Conservation (phyloP, 2,797 vertebrate genomes). For the Pseudotriccus pelzelni region DNA sequence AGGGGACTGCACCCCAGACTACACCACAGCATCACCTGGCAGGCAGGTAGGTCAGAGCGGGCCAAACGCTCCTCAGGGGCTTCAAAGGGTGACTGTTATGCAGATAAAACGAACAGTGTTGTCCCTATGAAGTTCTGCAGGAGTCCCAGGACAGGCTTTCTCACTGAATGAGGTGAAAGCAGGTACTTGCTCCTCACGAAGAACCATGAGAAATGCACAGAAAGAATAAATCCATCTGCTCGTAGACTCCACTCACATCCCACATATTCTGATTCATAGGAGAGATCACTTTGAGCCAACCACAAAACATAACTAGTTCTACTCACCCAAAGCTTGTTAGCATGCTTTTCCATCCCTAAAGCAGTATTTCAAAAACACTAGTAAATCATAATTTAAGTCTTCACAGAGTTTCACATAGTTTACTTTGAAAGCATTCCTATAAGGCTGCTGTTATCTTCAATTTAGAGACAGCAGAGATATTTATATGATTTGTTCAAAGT, state of each 20-base stretch:
- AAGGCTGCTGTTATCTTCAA: constrained; percentile 30
- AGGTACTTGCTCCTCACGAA: neutral
- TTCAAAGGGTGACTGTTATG: neutral
- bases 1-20: neutral
- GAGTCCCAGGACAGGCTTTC: neutral
- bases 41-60: neutral
- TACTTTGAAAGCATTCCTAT: constrained; percentile 32
- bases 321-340: neutral
- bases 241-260: neutral
- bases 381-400: constrained; percentile 22
- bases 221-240: neutral
- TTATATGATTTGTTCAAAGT: constrained; percentile 45
- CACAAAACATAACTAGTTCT: neutral
- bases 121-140: neutral
- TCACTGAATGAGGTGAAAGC: neutral
- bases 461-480: constrained; percentile 34
- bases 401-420: constrained; percentile 16
- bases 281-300: neutral
- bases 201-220: neutral
- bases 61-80: neutral
- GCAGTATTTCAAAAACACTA: constrained; percentile 7
- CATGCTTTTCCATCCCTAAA: constrained; percentile 1
- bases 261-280: neutral
- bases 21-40: neutral
- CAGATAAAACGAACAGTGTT: neutral